phyloP scores from a whole-genome alignment of 2,113 vertebrate genomes.

The Chloebia gouldiae region DNA sequence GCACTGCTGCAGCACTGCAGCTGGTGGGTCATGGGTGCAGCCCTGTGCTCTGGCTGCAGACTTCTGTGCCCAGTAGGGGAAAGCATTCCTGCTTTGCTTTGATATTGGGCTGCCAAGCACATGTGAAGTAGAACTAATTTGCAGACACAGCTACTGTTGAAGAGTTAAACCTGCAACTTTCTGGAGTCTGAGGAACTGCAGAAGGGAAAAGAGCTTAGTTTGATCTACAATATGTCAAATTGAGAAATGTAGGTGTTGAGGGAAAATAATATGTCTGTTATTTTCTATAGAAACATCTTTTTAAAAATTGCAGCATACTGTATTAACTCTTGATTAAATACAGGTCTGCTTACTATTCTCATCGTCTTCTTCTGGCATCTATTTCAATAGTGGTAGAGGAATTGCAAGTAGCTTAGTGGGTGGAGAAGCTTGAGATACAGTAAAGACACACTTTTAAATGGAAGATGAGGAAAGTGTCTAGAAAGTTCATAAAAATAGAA shows the following conservation, averaged over 20 bases:
- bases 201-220: neutral
- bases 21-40: accelerated
- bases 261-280: neutral
- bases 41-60: neutral
- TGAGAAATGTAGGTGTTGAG: neutral
- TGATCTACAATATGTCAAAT: neutral
- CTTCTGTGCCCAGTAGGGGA: accelerated
- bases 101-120: neutral
- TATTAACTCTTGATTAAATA: neutral
- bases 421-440: neutral
- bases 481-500: neutral
- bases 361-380: neutral
- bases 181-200: neutral
- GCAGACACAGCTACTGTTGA: neutral
- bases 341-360: neutral
- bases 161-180: neutral
- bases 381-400: neutral
- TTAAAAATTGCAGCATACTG: neutral
- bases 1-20: neutral
- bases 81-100: neutral
- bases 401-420: neutral
- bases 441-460: neutral
- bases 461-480: neutral
- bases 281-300: neutral
- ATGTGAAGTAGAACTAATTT: neutral